phyloP scores from a whole-genome alignment of 2,797 vertebrate species.

The Manis pentadactyla region DNA sequence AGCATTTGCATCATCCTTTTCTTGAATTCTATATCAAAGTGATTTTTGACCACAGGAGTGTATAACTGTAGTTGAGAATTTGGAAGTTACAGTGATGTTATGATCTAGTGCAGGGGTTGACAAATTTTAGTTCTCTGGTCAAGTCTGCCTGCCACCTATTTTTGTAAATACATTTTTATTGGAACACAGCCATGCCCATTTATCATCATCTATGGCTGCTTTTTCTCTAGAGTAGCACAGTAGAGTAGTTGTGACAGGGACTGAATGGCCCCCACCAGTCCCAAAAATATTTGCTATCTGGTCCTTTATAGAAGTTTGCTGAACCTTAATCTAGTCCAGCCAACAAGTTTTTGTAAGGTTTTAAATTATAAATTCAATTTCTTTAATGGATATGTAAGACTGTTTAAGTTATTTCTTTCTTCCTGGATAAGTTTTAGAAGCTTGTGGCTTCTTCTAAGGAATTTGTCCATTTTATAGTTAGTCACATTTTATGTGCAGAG shows the following conservation, averaged over 20 bases:
- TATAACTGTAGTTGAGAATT: constrained; percentile 30
- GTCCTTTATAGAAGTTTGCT: background rate
- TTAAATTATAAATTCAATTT: background rate
- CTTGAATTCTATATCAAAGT: background rate
- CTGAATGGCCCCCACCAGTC: background rate
- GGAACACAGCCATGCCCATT: background rate
- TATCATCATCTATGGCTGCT: background rate
- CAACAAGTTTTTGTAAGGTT: background rate
- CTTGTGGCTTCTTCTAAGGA: constrained; percentile 33
- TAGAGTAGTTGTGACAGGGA: background rate
- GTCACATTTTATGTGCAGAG: background rate
- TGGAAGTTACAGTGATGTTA: background rate
- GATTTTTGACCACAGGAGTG: background rate
- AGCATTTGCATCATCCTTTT: background rate
- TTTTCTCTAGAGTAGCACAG: background rate
- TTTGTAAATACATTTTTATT: background rate
- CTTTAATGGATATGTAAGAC: background rate
- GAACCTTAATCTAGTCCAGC: background rate
- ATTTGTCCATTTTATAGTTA: background rate
- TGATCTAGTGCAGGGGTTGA: background rate
- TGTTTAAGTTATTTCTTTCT: constrained; percentile 23
- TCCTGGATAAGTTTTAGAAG: constrained; percentile 22
- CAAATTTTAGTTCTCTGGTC: background rate
- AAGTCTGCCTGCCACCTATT: background rate
- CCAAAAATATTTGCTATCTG: background rate